phyloP scores from a whole-genome alignment of 2,113 vertebrate genomes.

The Cryptotis parvus region DNA sequence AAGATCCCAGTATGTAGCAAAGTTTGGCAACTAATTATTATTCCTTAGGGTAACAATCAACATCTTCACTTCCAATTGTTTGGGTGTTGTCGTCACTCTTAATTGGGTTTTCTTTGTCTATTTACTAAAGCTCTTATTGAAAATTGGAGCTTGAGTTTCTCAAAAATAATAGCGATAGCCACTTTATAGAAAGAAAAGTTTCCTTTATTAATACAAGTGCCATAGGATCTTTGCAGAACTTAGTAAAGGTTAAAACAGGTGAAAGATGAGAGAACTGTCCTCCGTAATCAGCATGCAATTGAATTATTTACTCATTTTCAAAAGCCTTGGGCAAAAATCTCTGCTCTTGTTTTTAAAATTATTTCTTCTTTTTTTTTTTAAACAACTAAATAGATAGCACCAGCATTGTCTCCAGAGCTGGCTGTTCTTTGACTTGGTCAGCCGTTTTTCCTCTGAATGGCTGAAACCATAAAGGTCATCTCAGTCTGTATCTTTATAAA shows the following conservation, averaged over 20 bases:
- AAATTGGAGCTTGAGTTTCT: too few species aligned
- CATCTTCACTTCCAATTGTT: background rate
- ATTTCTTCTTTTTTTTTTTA: constrained; percentile 31
- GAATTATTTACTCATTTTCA: background rate
- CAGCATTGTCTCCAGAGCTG: background rate
- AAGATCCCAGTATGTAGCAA: background rate
- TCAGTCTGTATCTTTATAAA: constrained; percentile 52
- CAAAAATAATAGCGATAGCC: background rate
- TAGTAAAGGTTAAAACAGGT: background rate
- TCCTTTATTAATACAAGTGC: constrained; percentile 13
- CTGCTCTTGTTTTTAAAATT: background rate
- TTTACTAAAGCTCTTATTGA: background rate
- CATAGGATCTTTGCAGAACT: background rate
- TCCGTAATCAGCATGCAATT: background rate
- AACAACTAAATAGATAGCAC: background rate
- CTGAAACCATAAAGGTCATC: constrained; percentile 29
- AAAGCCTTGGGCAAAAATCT: constrained; percentile 51
- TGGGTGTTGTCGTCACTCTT: background rate
- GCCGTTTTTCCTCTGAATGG: background rate
- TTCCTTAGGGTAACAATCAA: background rate
- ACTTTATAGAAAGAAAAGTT: background rate
- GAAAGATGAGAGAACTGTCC: background rate
- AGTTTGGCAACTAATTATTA: constrained; percentile 10
- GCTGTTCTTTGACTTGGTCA: background rate
- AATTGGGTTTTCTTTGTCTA: constrained; percentile 53